Conservation (phyloP, 2,113 vertebrate genomes). For the Salminus brasiliensis region DNA sequence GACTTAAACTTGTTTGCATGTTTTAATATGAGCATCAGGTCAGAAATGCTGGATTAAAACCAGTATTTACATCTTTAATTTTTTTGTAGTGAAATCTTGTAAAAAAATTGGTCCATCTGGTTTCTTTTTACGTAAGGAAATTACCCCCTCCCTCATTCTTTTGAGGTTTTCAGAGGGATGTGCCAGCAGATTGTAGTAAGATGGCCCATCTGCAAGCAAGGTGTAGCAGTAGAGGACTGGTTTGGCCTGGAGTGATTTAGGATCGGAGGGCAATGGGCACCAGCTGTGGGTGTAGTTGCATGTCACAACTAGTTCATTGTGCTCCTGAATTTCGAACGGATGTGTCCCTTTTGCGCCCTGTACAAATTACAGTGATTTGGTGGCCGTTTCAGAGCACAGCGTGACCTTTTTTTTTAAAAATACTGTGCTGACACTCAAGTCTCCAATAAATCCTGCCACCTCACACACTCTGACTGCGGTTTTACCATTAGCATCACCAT, state of each 20-base stretch:
- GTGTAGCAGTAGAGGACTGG: background rate
- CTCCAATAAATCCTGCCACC: conserved; percentile 11
- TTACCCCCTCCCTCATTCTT: background rate
- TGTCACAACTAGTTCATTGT: conserved; percentile 37
- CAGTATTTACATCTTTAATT: background rate
- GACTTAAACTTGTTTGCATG: too few species aligned
- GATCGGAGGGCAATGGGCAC: conserved; percentile 26
- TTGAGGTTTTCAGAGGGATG: background rate
- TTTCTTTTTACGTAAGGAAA: background rate
- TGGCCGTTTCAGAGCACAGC: conserved; percentile 3
- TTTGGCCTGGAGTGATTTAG: background rate
- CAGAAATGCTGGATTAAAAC: background rate
- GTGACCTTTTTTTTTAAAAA: too few species aligned
- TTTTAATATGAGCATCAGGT: background rate
- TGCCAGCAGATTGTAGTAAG: background rate
- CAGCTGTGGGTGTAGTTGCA: conserved; percentile 27
- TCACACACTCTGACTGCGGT: background rate
- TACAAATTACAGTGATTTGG: conserved; percentile 49
- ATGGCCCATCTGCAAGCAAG: conserved; percentile 17
- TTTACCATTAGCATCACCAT: background rate
- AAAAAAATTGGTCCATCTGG: background rate
- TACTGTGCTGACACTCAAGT: background rate
- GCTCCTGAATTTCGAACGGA: background rate
- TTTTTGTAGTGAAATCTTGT: background rate
- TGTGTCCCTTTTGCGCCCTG: background rate